Base-by-base conservation (phyloP, 2,888 invertebrate species). In the Anarsia innoxiella region DNA sequence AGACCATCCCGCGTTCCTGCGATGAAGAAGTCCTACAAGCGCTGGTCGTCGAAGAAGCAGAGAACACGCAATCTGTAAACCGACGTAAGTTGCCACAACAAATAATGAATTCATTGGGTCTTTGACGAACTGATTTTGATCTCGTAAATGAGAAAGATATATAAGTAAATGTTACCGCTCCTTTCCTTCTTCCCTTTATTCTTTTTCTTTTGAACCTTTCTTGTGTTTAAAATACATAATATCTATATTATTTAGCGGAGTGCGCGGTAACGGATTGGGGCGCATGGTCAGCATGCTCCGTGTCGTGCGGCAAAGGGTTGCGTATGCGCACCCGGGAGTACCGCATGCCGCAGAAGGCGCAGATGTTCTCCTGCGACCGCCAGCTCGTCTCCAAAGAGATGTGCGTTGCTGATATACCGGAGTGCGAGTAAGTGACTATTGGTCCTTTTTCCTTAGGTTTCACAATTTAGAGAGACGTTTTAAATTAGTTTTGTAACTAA, bases 331-430 rank as follows among this genome's bases (percentile, higher is more conserved):
- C 88, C 39, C 87, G 96, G 39, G 72, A 86, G 46, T 96, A 94
- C 76, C 68, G 84, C 45, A 72, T 89, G 71, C 89, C 91, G 30
- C 88, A 90, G 56, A 90, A 91, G 63, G 96, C 96, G 3, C 78
- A 78, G 48, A 89, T 89, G 88, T 83, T 89, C 56, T 74, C 87
- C 48, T 92, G 92, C 66, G 86, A 88, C 52, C 76, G 92, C 19
- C 92, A 96, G 72, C 78, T 97, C 59, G 87, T 93, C 30, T 89
- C 91, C 38, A 95, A 95, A 73, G 96, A 97, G 86, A 94, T 95
- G 92, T 97, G 97, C 66, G 92, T 93, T 25, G 93, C 94, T 3
- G 75, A 80, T 10, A 70, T 90, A 19, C 78, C 93, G 0, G 93
- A 93, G 71, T 94, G 94, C 78, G 87, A 87, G 92, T 92, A 59